Evolutionary conservation across 2,113 vertebrate genomes (phyloP).

Genomic region (Lagopus muta): DNA sequence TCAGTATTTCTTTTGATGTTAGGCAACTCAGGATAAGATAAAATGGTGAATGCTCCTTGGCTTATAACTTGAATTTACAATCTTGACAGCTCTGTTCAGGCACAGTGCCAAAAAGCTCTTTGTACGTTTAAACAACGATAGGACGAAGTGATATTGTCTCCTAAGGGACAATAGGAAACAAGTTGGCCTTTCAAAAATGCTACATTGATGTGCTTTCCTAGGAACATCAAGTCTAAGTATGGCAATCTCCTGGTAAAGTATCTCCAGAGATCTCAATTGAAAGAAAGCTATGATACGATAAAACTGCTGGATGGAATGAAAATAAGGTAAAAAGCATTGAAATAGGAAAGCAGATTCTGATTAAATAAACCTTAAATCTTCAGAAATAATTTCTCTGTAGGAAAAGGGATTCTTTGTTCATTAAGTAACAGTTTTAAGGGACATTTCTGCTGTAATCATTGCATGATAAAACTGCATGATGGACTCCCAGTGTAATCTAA

Average conservation of each 20-base stretch:
- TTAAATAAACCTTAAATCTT: conserved; percentile 4
- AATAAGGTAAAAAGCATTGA: conserved; percentile 47
- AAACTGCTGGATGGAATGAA: conserved; percentile 14
- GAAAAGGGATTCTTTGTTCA: not conserved
- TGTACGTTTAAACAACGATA: conserved; percentile 56
- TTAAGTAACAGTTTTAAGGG: not conserved
- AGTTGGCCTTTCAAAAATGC: conserved; percentile 68
- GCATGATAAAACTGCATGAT: not conserved
- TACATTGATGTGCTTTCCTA: conserved; percentile 55
- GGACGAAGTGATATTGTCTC: conserved; percentile 52
- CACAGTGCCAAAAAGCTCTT: conserved; percentile 16
- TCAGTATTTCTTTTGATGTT: conserved; percentile 63
- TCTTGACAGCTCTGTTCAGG: conserved; percentile 63
- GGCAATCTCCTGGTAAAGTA: conserved; percentile 59
- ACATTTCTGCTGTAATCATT: not conserved
- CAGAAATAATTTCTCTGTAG: not conserved
- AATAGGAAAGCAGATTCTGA: not conserved
- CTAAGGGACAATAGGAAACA: conserved; percentile 63
- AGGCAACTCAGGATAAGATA: conserved; percentile 52
- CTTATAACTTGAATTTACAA: conserved; percentile 74
- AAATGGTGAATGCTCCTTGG: conserved; percentile 42
- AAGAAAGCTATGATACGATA: conserved; percentile 33
- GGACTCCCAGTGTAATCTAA: not conserved
- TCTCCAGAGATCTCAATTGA: conserved; percentile 56
- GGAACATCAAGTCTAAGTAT: conserved; percentile 52